A percentile compares a stretch with the other conserved stretches of the same genome.
Evolutionary conservation across 2,888 invertebrate species (phyloP).

Genomic region (Trissonchulus sp.): DNA sequence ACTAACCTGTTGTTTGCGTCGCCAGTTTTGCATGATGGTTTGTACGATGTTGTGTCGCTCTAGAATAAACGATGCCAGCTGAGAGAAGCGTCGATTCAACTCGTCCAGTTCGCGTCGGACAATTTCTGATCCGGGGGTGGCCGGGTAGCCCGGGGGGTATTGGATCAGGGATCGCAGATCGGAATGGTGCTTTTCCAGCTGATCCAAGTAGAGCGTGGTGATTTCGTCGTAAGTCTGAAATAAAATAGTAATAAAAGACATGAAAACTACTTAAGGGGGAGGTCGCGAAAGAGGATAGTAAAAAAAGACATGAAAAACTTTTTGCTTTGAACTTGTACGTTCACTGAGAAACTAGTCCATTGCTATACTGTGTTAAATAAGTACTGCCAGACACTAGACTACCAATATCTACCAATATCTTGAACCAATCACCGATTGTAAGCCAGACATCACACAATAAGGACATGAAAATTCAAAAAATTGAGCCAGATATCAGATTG

Average conservation of each 20-base stretch:
- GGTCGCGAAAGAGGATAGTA: too few relatives aligned
- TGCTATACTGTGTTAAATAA: too few relatives aligned
- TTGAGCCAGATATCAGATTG: too few relatives aligned
- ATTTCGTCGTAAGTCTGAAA: conserved; percentile 75
- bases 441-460: too few relatives aligned
- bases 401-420: too few relatives aligned
- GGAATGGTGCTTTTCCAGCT: conserved; percentile 55
- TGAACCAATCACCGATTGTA: too few relatives aligned
- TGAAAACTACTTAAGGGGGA: neutral
- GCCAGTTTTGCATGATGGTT: conserved; percentile 51
- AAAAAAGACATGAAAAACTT: too few relatives aligned
- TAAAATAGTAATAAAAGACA: neutral
- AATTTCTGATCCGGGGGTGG: conserved; percentile 29
- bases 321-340: too few relatives aligned
- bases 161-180: neutral
- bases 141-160: neutral
- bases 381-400: too few relatives aligned
- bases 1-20: conserved; percentile 49
- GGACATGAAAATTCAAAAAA: too few relatives aligned
- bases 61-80: conserved; percentile 48
- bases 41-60: conserved; percentile 49
- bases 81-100: conserved; percentile 50
- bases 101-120: conserved; percentile 50
- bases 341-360: too few relatives aligned
- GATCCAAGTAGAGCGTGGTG: conserved; percentile 74